A percentile compares a stretch with the other conserved stretches of the same genome.
Conservation (phyloP, 1,140 invertebrate species). For the Papilio helenus region DNA sequence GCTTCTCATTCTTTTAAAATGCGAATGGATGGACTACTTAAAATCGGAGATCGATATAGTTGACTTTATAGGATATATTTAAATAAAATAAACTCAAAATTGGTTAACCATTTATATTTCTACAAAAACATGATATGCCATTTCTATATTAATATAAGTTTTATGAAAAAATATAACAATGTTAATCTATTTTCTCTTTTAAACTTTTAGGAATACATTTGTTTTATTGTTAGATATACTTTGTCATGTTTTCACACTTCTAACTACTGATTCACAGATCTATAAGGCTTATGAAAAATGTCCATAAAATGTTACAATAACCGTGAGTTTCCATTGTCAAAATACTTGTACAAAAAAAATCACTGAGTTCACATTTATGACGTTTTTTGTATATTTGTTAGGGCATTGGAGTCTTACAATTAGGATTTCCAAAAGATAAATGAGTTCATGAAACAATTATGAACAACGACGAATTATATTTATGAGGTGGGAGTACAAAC, state of each 20-base stretch:
- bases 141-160: constrained; percentile 56
- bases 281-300: constrained; percentile 50
- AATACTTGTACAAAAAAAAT: no score
- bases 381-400: no score
- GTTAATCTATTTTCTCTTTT: constrained; percentile 49
- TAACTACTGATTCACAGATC: constrained; percentile 60
- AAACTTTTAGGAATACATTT: constrained; percentile 46
- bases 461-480: no score
- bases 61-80: not conserved
- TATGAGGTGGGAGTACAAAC: no score
- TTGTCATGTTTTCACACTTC: constrained; percentile 62
- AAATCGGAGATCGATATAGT: not conserved
- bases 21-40: no score
- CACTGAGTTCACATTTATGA: no score
- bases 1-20: no score
- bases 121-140: constrained; percentile 77
- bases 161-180: constrained; percentile 69
- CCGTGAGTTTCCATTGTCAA: not conserved
- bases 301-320: not conserved
- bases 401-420: no score
- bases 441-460: no score
- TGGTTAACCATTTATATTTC: constrained; percentile 69
- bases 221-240: constrained; percentile 53
- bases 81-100: constrained; percentile 44
- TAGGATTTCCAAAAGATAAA: no score